These are phyloP conservation scores for Macrotus californicus DNA, from an alignment of 2,113 vertebrate species.

Conservation along the genomic window DNA sequence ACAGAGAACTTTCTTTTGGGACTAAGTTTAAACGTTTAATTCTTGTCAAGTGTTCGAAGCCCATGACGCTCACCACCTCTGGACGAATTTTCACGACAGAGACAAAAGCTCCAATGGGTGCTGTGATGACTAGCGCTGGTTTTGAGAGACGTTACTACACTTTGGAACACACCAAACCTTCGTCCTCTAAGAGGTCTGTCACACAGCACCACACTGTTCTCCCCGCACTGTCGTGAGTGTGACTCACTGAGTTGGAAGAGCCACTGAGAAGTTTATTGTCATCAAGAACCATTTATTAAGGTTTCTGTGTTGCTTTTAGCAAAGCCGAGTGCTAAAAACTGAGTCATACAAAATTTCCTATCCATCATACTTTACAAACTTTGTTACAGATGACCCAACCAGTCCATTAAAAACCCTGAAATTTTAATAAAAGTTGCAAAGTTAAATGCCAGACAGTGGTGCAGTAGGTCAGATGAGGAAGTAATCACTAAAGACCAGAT, in stretches of 20 bases:
- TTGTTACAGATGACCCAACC: background rate
- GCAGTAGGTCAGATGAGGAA: background rate
- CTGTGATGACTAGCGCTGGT: background rate
- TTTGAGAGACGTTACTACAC: background rate
- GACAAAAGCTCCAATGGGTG: background rate
- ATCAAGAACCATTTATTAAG: background rate
- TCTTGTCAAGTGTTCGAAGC: conserved; percentile 34
- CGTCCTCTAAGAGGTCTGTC: background rate
- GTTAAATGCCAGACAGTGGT: background rate
- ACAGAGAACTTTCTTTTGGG: conserved; percentile 28
- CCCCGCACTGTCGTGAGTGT: background rate
- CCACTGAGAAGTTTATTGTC: background rate
- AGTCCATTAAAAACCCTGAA: background rate
- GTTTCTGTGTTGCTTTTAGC: background rate
- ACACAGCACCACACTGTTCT: background rate
- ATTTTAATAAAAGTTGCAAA: background rate
- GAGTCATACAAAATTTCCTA: background rate
- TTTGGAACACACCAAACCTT: background rate
- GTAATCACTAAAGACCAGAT: background rate
- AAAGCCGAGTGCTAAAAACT: background rate
- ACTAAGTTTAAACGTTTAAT: conserved; percentile 40
- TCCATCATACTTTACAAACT: background rate
- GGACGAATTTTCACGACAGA: conserved; percentile 4
- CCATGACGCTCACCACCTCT: background rate
- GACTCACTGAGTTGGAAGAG: background rate